Evolutionary conservation across 2,113 vertebrate genomes (phyloP).

Genomic region (Heteronetta atricapilla): DNA sequence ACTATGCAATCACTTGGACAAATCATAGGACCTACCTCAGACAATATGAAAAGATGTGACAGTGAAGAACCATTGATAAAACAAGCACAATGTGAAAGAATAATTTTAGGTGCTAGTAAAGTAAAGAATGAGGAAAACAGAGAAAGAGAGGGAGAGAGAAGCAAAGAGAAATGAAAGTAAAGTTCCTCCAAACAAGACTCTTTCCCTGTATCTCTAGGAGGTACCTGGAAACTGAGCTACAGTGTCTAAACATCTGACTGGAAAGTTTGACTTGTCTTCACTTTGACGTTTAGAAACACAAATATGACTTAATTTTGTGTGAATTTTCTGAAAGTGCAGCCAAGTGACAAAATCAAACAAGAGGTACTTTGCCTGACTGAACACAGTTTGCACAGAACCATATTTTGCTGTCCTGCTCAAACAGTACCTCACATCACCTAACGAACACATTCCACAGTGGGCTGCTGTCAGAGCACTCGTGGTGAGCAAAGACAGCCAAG

Average conservation of each 20-base stretch:
- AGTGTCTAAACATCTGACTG: not conserved
- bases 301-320: slow-evolving; percentile 1
- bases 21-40: not conserved
- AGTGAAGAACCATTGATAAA: not conserved
- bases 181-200: not conserved
- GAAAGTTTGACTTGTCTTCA: not conserved
- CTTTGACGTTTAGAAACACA: slow-evolving; percentile 8
- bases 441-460: not conserved
- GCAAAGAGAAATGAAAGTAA: not conserved
- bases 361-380: not conserved
- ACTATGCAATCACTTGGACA: not conserved
- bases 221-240: not conserved
- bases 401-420: not conserved
- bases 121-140: not conserved
- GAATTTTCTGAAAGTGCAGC: slow-evolving; percentile 10
- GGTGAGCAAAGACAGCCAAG: not conserved
- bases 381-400: not conserved
- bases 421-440: not conserved
- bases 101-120: not conserved
- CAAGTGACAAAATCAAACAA: not conserved
- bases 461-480: not conserved
- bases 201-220: not conserved
- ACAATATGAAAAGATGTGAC: not conserved
- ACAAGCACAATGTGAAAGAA: not conserved
- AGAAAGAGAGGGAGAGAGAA: not conserved